Percentiles rank a stretch among this genome's conserved stretches.
Evolutionary conservation across 2,113 vertebrate genomes (phyloP).

Genomic region (Poicephalus meyeri): DNA sequence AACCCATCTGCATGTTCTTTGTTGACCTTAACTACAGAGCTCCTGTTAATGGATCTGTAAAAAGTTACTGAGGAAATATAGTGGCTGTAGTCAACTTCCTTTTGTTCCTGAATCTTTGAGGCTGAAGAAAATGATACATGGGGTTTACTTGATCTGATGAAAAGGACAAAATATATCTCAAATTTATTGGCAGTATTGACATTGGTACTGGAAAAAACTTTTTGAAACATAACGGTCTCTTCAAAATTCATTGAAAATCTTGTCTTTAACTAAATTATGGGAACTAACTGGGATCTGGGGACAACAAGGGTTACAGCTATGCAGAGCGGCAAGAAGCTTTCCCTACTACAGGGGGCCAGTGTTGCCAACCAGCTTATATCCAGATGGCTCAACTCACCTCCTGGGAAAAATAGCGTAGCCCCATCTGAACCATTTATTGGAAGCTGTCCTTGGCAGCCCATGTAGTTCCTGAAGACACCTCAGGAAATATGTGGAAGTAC

Average conservation of each 20-base stretch:
- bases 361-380: not conserved
- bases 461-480: not conserved
- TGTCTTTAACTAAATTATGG: not conserved
- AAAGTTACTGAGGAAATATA: not conserved
- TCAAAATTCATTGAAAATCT: not conserved
- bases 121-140: not conserved
- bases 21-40: not conserved
- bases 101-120: not conserved
- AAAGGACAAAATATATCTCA: not conserved
- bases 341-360: not conserved
- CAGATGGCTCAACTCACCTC: not conserved
- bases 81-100: not conserved
- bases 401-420: not conserved
- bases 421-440: not conserved
- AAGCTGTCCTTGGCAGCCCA: not conserved
- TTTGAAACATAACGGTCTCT: not conserved
- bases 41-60: not conserved
- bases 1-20: too few species aligned
- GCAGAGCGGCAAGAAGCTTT: not conserved
- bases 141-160: not conserved
- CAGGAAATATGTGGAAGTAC: not conserved
- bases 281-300: not conserved
- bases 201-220: not conserved
- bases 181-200: not conserved
- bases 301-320: not conserved